Base-by-base conservation (phyloP, 2,888 invertebrate species). In the Apamea anceps region DNA sequence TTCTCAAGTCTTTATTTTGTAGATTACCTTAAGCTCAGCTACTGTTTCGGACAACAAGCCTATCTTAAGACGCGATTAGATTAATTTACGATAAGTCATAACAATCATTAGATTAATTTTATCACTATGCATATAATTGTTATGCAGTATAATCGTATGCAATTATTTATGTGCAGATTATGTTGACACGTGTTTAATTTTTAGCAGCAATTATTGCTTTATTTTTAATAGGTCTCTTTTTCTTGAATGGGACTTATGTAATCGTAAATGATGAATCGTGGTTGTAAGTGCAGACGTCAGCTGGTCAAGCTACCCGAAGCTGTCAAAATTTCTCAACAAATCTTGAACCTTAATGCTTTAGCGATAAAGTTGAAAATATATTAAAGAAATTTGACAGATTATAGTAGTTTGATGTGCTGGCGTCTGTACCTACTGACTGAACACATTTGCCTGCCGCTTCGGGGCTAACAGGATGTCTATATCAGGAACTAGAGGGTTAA, bases 91-190 rank as follows among this genome's bases (percentile, higher is more conserved):
- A 81, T 75, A 45, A 54, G 32, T 37, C n/a, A 13, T 25, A 67
- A 62, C 10, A 62, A 75, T 54, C 60, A n/a, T n/a, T 25, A 66
- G 51, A 80, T 81, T 62, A 68, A 37, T 54, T 45, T 80, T 80
- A 82, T 82, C 54, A 37, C 15, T n/a, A 15, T 51, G 4, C 15
- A 10, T 51, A 32, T 21, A 21, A 54, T 1, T 25, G 21, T 25
- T 3, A 32, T 65, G 12, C 32, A 21, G n/a, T 77, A 18, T 51
- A 45, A n/a, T n/a, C 6, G 5, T 72, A 42, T 15, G 13, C 25
- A 42, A 32, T 63, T 79, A 45, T 32, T 37, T 65, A 37, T 63
- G 3, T 80, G 25, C 2, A 15, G 5, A 48, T 32, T 3, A 48
- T 37, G 5, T 10, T 7, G 25, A 10, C 15, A 62, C 51, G 54